phyloP scores from a whole-genome alignment of 2,888 invertebrate genomes.

The Eupithecia subumbrata region DNA sequence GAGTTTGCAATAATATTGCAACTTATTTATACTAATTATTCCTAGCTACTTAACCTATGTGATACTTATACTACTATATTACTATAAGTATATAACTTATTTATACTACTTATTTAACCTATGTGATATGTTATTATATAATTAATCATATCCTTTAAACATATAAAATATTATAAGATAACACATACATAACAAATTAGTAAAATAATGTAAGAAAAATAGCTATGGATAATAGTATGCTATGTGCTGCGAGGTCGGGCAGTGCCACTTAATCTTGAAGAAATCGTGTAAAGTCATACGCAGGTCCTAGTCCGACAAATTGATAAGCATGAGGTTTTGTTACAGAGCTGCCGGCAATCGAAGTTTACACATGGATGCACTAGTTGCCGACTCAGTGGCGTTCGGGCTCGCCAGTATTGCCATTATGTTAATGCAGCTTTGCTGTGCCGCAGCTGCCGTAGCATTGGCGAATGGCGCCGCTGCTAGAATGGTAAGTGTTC shows the following conservation, averaged over 20 bases:
- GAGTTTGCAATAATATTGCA: no score
- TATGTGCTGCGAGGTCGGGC: neutral
- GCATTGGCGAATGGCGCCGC: slow-evolving; percentile 83
- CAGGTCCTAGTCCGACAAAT: neutral
- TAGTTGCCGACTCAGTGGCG: slow-evolving; percentile 81
- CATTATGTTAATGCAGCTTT: slow-evolving; percentile 77
- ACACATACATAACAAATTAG: no score
- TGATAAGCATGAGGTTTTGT: neutral
- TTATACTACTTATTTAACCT: no score
- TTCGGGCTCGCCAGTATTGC: slow-evolving; percentile 78
- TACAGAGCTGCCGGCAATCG: slow-evolving; percentile 70
- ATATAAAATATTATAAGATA: no score
- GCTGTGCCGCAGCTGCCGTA: slow-evolving; percentile 80
- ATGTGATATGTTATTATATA: no score
- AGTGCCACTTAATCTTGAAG: neutral
- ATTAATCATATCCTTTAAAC: no score
- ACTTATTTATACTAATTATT: no score
- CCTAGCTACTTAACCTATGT: no score
- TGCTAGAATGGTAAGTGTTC: slow-evolving; percentile 64
- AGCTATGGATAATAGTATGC: no score
- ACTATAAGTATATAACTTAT: no score
- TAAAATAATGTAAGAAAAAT: no score
- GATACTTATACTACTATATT: no score
- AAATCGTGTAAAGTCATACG: neutral
- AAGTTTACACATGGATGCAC: slow-evolving; percentile 78